Conservation (phyloP, 1,140 invertebrate species). For the Mylabris phalerata region DNA sequence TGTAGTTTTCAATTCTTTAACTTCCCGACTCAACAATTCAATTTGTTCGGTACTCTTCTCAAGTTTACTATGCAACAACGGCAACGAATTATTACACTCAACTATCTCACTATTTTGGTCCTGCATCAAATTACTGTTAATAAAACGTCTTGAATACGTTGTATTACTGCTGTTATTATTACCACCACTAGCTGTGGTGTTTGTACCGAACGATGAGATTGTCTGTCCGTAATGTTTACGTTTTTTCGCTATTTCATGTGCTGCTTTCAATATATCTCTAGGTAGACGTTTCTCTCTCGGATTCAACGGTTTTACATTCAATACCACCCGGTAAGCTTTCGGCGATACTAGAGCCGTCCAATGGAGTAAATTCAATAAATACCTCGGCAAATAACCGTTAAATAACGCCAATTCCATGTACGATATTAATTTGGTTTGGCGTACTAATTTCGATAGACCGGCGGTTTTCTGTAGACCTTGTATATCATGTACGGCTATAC, state of each 20-base stretch:
- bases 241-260: constrained; percentile 66
- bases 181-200: constrained; percentile 28
- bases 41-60: constrained; percentile 56
- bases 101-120: constrained; percentile 45
- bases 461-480: constrained; percentile 71
- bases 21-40: constrained; percentile 52
- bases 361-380: constrained; percentile 62
- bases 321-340: constrained; percentile 65
- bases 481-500: constrained; percentile 74
- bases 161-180: constrained; percentile 38
- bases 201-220: constrained; percentile 51
- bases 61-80: constrained; percentile 52
- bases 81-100: constrained; percentile 44
- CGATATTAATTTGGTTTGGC: constrained; percentile 70
- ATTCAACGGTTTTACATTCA: constrained; percentile 73
- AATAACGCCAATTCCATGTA: constrained; percentile 66
- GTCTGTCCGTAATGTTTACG: constrained; percentile 60
- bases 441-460: constrained; percentile 63
- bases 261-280: constrained; percentile 63
- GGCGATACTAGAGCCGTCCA: constrained; percentile 68
- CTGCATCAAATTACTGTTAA: constrained; percentile 48
- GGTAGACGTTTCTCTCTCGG: constrained; percentile 71
- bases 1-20: constrained; percentile 51
- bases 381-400: constrained; percentile 63
- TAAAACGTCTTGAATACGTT: constrained; percentile 52